These are phyloP conservation scores for Luffia ferchaultella DNA, from an alignment of 2,888 invertebrate species.

Conservation along the genomic window DNA sequence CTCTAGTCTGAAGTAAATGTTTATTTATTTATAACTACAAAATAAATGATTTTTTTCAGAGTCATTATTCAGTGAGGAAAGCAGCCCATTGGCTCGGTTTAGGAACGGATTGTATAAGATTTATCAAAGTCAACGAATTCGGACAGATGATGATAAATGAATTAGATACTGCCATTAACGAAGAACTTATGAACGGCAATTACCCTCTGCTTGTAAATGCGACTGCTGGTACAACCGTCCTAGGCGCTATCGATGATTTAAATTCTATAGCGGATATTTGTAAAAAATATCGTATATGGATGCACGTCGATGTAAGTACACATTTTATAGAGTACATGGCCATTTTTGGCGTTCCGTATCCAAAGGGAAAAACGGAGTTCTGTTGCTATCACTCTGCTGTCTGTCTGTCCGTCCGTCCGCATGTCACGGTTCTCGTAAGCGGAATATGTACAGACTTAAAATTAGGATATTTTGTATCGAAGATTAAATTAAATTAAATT, in stretches of 20 bases:
- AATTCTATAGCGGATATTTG: conserved; percentile 74
- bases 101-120: conserved; percentile 75
- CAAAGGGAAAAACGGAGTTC: too few relatives aligned
- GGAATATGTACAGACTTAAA: too few relatives aligned
- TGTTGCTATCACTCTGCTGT: too few relatives aligned
- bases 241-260: conserved; percentile 85
- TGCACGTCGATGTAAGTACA: conserved; percentile 80
- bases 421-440: too few relatives aligned
- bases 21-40: too few relatives aligned
- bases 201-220: conserved; percentile 77
- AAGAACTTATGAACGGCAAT: conserved; percentile 47
- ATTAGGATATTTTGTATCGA: too few relatives aligned
- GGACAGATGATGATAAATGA: conserved; percentile 74
- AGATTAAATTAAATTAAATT: too few relatives aligned
- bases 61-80: conserved; percentile 85
- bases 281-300: conserved; percentile 73
- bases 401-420: too few relatives aligned
- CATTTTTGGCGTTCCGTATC: too few relatives aligned
- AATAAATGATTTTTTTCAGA: conserved; percentile 34
- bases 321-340: too few relatives aligned
- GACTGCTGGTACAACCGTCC: conserved; percentile 82
- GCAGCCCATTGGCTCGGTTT: conserved; percentile 85
- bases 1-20: too few relatives aligned
- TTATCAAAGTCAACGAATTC: conserved; percentile 70
- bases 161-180: conserved; percentile 64